These are phyloP conservation scores for Mystacides longicornis DNA, from an alignment of 2,888 invertebrate genomes.

Conservation along the genomic window DNA sequence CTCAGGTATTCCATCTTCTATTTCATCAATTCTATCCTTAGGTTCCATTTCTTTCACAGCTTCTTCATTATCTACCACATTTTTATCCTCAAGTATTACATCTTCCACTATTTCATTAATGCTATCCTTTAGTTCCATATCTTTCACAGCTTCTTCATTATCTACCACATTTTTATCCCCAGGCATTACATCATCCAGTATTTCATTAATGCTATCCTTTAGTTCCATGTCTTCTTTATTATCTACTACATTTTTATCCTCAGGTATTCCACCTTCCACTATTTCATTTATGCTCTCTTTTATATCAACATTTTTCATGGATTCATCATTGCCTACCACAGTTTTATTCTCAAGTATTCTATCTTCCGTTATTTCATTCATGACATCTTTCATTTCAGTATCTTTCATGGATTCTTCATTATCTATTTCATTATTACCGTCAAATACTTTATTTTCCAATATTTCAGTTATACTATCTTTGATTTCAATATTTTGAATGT, in stretches of 20 bases:
- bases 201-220: background rate
- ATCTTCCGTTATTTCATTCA: background rate
- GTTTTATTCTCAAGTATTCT: background rate
- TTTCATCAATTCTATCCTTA: background rate
- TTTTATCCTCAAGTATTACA: no score
- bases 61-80: background rate
- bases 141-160: background rate
- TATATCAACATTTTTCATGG: background rate
- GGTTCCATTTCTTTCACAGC: background rate
- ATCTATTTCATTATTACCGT: background rate
- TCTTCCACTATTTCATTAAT: background rate
- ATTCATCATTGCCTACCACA: background rate
- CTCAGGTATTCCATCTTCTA: slow-evolving; percentile 27
- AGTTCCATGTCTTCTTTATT: slow-evolving; percentile 2
- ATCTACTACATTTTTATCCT: background rate
- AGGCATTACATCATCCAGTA: background rate
- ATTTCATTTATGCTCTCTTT: background rate
- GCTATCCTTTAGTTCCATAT: background rate
- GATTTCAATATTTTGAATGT: slow-evolving; percentile 27
- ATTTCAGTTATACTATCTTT: background rate
- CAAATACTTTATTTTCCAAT: background rate
- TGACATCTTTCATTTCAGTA: background rate
- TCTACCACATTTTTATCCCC: background rate
- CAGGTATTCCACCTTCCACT: background rate
- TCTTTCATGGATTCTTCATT: background rate